Conservation (phyloP, 2,888 invertebrate species). For the Orgyia antiqua region DNA sequence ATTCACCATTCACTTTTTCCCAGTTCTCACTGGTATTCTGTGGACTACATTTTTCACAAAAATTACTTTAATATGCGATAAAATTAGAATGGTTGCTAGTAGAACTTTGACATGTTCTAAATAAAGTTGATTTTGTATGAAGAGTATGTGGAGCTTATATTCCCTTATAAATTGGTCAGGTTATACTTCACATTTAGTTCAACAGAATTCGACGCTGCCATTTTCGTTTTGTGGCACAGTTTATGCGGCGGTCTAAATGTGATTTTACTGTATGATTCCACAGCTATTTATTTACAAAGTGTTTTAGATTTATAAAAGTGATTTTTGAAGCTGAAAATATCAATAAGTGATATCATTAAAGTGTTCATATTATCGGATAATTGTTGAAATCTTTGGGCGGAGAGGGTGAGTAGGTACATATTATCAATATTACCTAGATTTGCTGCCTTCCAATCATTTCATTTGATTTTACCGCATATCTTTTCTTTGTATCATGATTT, state of each 20-base stretch:
- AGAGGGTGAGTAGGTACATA: conserved; percentile 66
- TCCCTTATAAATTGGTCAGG: conserved; percentile 20
- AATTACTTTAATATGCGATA: too few relatives aligned
- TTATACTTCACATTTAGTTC: conserved; percentile 41
- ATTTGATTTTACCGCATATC: not conserved
- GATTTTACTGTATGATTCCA: conserved; percentile 43
- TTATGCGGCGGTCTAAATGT: conserved; percentile 58
- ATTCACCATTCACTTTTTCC: too few relatives aligned
- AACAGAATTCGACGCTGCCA: conserved; percentile 76
- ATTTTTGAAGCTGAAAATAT: conserved; percentile 35
- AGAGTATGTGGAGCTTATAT: conserved; percentile 24
- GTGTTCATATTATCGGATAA: conserved; percentile 42
- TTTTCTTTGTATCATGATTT: not conserved
- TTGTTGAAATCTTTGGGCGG: conserved; percentile 64
- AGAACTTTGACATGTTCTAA: too few relatives aligned
- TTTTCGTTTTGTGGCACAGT: conserved; percentile 77
- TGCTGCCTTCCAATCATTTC: conserved; percentile 26
- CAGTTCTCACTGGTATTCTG: too few relatives aligned
- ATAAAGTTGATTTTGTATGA: too few relatives aligned
- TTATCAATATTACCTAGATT: conserved; percentile 44
- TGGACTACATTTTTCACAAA: too few relatives aligned
- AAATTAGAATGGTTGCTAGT: conserved; percentile 22
- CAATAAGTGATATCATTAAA: conserved; percentile 32
- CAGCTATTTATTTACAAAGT: conserved; percentile 41
- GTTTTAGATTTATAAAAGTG: conserved; percentile 38